Base-by-base conservation (phyloP, 2,888 invertebrate species). In the Xestia rhomboidea region DNA sequence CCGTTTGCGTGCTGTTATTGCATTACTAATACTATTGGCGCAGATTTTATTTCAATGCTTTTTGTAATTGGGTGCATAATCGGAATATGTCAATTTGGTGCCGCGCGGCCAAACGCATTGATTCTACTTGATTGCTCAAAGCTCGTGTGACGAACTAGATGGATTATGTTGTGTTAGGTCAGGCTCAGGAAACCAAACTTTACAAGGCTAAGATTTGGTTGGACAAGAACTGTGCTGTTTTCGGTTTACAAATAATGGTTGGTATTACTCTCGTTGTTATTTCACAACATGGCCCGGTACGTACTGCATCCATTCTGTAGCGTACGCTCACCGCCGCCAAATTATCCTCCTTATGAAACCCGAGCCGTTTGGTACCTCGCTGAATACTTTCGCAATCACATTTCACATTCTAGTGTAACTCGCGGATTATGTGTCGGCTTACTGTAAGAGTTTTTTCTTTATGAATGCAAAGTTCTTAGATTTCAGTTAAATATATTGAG, bases 311-410 rank as follows among this genome's bases (percentile, higher is more conserved):
- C 72, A 85, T 82, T 87, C 81, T 81, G 51, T 60, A 41, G 41
- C 70, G 75, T 51, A 54, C 82, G 72, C 57, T 73, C 62, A 44
- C 82, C 49, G 77, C 77, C 46, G 75, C 76, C 81, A 81, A 85
- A 84, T 87, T 83, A 87, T 87, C 88, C 83, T 83, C 77, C 84
- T 88, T 85, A 82, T 68, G 88, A 85, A 89, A 86, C 73, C 69
- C 82, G 41, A 81, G 72, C 34, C 60, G 68, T 78, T 81, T 77
- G 77, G 80, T 84, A 86, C 79, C 63, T 76, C 73, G 82, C 80
- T 84, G 84, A 77, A 63, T 80, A 76, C 77, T 86, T 79, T 81
- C 68, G 86, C 76, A 89, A 89, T 30, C 60, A 30, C 60, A 54
- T 57, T 57, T 82, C 76, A 60, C 74, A 77, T 71, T 76, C 73